Conservation (phyloP, 2,888 invertebrate species). For the Conomelus anceps region DNA sequence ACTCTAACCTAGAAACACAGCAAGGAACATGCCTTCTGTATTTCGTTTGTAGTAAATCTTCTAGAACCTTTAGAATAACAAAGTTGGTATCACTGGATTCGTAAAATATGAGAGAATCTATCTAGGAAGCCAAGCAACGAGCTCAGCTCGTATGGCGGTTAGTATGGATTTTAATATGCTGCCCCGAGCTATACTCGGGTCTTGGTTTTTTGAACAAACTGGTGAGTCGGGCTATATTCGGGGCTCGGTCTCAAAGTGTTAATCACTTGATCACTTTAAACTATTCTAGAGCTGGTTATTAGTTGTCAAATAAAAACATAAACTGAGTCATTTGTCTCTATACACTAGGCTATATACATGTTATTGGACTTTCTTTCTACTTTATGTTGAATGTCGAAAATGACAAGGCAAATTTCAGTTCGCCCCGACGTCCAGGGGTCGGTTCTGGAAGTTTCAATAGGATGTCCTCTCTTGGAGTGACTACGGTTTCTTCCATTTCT, state of each 20-base stretch:
- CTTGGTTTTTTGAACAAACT: not conserved
- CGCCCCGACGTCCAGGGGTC: conserved; percentile 11
- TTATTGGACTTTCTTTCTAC: not conserved
- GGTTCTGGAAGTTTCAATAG: conserved; percentile 7
- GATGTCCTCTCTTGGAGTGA: conserved; percentile 7
- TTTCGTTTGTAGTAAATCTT: not conserved
- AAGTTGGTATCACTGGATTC: not conserved
- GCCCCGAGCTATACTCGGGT: not conserved
- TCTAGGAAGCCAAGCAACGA: not conserved
- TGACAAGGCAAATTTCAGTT: conserved; percentile 7
- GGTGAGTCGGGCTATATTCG: too few relatives aligned
- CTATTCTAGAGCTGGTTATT: too few relatives aligned
- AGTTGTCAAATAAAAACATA: too few relatives aligned
- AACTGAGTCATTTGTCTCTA: too few relatives aligned
- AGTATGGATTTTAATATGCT: not conserved
- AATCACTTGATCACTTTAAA: too few relatives aligned
- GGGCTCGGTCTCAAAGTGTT: too few relatives aligned
- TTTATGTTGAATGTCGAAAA: conserved; percentile 11
- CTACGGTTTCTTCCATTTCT: conserved; percentile 4
- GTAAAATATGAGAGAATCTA: not conserved
- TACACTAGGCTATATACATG: too few relatives aligned
- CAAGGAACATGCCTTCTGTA: not conserved
- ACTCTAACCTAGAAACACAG: not conserved
- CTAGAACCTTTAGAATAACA: not conserved
- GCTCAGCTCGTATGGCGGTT: not conserved